Evolutionary conservation across 2,797 vertebrate species (phyloP).

Genomic region (Cyclopterus lumpus): DNA sequence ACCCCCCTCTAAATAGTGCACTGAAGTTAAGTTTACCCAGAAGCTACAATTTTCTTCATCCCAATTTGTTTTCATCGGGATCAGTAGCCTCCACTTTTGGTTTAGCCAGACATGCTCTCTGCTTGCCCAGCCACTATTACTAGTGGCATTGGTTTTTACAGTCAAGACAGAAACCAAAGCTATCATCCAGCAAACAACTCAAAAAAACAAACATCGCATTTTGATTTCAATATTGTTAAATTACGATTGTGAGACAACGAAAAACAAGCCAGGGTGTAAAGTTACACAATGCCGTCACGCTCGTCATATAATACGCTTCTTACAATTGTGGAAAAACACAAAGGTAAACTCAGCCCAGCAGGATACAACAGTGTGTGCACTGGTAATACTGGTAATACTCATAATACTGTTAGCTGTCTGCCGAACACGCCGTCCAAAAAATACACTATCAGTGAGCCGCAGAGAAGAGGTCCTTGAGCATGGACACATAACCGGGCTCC

Average conservation of each 20-base stretch:
- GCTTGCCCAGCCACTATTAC: background rate
- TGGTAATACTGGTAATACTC: background rate
- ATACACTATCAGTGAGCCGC: background rate
- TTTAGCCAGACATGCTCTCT: slow-evolving; percentile 13
- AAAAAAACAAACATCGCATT: background rate
- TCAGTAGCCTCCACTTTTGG: slow-evolving; percentile 21
- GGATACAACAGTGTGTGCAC: background rate
- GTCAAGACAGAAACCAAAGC: background rate
- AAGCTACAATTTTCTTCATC: slow-evolving; percentile 49
- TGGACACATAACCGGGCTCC: background rate
- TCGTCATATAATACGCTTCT: background rate
- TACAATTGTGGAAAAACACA: background rate
- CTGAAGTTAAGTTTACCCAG: slow-evolving; percentile 41
- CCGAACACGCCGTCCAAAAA: background rate
- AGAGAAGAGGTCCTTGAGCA: background rate
- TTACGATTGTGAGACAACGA: background rate
- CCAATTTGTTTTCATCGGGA: slow-evolving; percentile 49
- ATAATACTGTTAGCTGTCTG: background rate
- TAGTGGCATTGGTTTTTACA: slow-evolving; percentile 35
- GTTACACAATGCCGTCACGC: background rate
- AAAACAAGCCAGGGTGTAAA: background rate
- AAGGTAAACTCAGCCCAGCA: background rate
- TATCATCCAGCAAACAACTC: slow-evolving; percentile 4
- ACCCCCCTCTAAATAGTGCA: slow-evolving; percentile 27
- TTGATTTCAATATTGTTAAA: slow-evolving; percentile 1